phyloP scores from a whole-genome alignment of 2,113 vertebrate genomes.

The Hippocampus mohnikei region DNA sequence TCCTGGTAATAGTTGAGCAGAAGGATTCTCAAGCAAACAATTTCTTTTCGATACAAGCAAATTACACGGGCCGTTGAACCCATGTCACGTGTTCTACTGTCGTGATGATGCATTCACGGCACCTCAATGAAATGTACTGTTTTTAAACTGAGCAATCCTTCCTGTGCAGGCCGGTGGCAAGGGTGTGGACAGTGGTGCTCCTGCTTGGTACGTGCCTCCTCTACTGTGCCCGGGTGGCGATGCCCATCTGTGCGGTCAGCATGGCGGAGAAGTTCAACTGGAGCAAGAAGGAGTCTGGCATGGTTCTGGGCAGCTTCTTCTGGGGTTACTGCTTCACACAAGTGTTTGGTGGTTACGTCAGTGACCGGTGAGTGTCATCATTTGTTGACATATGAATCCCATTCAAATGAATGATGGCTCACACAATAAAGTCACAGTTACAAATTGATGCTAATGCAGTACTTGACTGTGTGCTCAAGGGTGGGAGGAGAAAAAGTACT shows the following conservation, averaged over 20 bases:
- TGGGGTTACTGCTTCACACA: slow-evolving; percentile 98
- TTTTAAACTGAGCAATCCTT: background rate
- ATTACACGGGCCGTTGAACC: no score
- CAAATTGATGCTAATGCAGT: background rate
- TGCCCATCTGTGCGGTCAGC: slow-evolving; percentile 84
- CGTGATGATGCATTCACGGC: background rate
- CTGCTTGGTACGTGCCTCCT: slow-evolving; percentile 90
- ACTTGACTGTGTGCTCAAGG: slow-evolving; percentile 59
- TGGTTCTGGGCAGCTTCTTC: slow-evolving; percentile 95
- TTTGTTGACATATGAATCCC: background rate
- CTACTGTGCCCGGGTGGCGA: slow-evolving; percentile 85
- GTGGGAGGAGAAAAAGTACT: slow-evolving; percentile 93
- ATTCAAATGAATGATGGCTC: background rate
- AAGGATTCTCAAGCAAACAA: no score
- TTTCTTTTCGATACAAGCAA: no score
- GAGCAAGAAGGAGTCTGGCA: slow-evolving; percentile 88
- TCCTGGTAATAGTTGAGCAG: no score
- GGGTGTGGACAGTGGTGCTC: slow-evolving; percentile 82
- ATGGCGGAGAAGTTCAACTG: slow-evolving; percentile 85
- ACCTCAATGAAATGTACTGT: background rate
- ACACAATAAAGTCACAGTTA: background rate
- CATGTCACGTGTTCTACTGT: no score
- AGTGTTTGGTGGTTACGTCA: slow-evolving; percentile 88
- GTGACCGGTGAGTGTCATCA: slow-evolving; percentile 75
- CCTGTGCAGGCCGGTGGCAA: slow-evolving; percentile 75